Percentiles rank a stretch among this genome's conserved stretches.
Conservation (phyloP, 2,888 invertebrate genomes). For the Thymelicus lineola region DNA sequence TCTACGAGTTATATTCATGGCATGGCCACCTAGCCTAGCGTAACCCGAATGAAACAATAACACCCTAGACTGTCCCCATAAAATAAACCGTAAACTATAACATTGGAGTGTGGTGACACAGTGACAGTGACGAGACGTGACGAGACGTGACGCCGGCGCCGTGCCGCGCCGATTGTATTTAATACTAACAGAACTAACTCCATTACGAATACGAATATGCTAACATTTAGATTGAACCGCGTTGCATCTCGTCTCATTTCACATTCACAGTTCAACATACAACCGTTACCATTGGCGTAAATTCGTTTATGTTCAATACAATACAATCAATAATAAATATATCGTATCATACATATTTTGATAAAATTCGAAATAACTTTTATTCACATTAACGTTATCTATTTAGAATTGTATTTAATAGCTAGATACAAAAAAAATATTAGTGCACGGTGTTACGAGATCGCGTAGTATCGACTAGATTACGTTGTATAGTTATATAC, state of each 20-base stretch:
- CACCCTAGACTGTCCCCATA: slow-evolving; percentile 76
- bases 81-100: slow-evolving; percentile 80
- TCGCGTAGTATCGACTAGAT: slow-evolving; percentile 56
- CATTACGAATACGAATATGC: slow-evolving; percentile 15
- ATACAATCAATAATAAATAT: slow-evolving; percentile 67
- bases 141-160: slow-evolving; percentile 12
- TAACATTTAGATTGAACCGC: slow-evolving; percentile 16
- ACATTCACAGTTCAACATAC: slow-evolving; percentile 55
- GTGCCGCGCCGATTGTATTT: neutral
- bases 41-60: slow-evolving; percentile 78
- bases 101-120: slow-evolving; percentile 52
- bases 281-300: slow-evolving; percentile 67
- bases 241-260: slow-evolving; percentile 13
- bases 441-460: slow-evolving; percentile 79
- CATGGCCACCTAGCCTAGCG: slow-evolving; percentile 82
- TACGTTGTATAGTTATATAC: slow-evolving; percentile 38
- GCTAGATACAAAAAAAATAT: slow-evolving; percentile 68
- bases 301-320: slow-evolving; percentile 79
- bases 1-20: slow-evolving; percentile 73
- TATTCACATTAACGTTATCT: slow-evolving; percentile 75
- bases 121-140: neutral
- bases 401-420: slow-evolving; percentile 81
- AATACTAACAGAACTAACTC: slow-evolving; percentile 11
- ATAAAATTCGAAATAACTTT: slow-evolving; percentile 82
- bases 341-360: slow-evolving; percentile 69